A percentile compares a stretch with the other conserved stretches of the same genome.
Evolutionary conservation across 2,888 invertebrate species (phyloP).

Genomic region (Eupithecia abbreviata): DNA sequence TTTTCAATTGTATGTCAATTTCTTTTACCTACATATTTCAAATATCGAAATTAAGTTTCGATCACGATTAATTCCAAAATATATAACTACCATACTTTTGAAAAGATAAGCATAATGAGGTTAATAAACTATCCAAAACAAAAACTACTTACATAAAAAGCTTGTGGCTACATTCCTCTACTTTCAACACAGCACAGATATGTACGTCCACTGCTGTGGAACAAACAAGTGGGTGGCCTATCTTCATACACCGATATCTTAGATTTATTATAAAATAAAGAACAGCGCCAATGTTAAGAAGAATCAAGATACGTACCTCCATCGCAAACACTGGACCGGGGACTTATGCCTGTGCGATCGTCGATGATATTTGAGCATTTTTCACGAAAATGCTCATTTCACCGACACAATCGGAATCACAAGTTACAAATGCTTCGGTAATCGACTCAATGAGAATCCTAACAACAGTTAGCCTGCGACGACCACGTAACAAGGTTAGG

Average conservation of each 20-base stretch:
- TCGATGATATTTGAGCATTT: slow-evolving; percentile 84
- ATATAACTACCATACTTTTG: not conserved
- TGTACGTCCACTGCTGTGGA: not conserved
- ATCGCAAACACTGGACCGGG: slow-evolving; percentile 79
- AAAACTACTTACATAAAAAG: not conserved
- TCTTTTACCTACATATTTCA: not conserved
- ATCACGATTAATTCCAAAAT: not conserved
- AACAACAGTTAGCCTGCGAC: slow-evolving; percentile 51
- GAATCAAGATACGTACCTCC: slow-evolving; percentile 67
- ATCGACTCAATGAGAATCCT: slow-evolving; percentile 53
- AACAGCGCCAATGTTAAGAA: not conserved
- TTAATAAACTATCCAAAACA: not conserved
- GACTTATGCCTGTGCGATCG: slow-evolving; percentile 81
- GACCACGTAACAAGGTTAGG: slow-evolving; percentile 50
- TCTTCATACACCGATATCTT: not conserved
- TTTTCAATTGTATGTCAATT: not conserved
- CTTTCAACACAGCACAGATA: not conserved
- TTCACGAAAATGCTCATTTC: slow-evolving; percentile 81
- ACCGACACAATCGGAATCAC: slow-evolving; percentile 55
- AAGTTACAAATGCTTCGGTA: slow-evolving; percentile 53
- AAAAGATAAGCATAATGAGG: not conserved
- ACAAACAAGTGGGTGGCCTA: not conserved
- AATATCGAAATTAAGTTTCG: not conserved
- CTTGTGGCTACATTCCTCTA: not conserved
- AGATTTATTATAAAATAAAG: not conserved